These are phyloP conservation scores for Atherix ibis DNA, from an alignment of 2,888 invertebrate genomes.

Conservation along the genomic window DNA sequence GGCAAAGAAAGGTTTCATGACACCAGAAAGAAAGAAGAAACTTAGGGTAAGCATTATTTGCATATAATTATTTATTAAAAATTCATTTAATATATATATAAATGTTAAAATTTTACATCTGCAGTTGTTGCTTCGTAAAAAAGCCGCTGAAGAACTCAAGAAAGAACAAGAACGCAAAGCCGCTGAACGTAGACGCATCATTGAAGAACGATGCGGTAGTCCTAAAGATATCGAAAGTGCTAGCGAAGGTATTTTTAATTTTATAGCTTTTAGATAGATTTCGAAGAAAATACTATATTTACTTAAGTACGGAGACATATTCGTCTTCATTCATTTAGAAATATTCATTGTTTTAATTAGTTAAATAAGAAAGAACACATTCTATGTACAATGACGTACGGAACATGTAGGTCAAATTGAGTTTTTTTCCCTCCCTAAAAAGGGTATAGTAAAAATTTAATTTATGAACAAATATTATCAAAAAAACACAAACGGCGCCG, in stretches of 20 bases:
- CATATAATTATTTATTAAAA: background rate
- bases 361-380: background rate
- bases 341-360: background rate
- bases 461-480: too few species aligned
- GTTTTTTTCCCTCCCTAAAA: too few species aligned
- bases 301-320: background rate
- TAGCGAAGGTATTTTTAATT: conserved; percentile 66
- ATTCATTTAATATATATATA: background rate
- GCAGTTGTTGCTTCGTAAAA: conserved; percentile 97
- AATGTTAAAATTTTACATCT: conserved; percentile 1
- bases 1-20: conserved; percentile 99
- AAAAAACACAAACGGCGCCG: too few species aligned
- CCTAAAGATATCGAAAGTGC: conserved; percentile 81
- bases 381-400: background rate
- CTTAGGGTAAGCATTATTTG: conserved; percentile 66
- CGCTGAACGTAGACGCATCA: conserved; percentile 92
- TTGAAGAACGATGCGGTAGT: conserved; percentile 88
- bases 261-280: background rate
- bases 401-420: too few species aligned
- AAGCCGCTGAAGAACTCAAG: conserved; percentile 99
- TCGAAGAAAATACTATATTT: too few species aligned
- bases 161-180: conserved; percentile 99
- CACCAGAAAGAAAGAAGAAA: conserved; percentile 99
- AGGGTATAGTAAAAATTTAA: too few species aligned
- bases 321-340: too few species aligned